Base-by-base conservation (phyloP, 2,797 vertebrate genomes). In the Enteromius radiatus region DNA sequence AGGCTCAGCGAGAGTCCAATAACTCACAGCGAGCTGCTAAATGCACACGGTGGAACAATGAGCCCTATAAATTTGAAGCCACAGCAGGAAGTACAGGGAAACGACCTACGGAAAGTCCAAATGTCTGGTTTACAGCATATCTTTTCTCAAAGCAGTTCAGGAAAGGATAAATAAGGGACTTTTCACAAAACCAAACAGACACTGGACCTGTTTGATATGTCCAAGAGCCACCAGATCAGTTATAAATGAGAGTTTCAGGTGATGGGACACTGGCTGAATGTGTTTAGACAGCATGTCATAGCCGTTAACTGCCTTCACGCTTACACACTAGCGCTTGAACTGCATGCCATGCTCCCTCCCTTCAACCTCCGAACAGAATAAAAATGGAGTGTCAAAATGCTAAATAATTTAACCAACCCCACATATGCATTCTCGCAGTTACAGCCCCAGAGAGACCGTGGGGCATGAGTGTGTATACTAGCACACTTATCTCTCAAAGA, bases 391-490 rank as follows among this genome's bases (percentile, higher is more conserved):
- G 63, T 80, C 47, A 63, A 63, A 49, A 76, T 47, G 59, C 86
- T 45, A 77, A 84, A 84, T 78, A 80, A 65, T 70, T 59, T 49
- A 73, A 67, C 85, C 69, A 78, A 69, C 54, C 47, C 41, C 5
- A 41, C 38, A 82, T 73, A 87, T 67, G 9, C 47, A 70, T 71
- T 87, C 52, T 81, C 54, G 74, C 54, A 43, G 43, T 83, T 68
- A 69, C 49, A 49, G 61, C 64, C 54, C 61, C 43, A 15, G 47
- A 5, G 45, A 80, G 85, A 71, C 63, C 76, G 43, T 64, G 31
- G 87, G 86, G 85, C 87, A 86, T 76, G 1, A 85, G 83, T 89
- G 82, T 85, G 84, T 89, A 85, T 84, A 82, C 86, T 86, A 89
- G 87, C 87, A 67, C 70, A 15, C 68, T 65, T 36, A 68, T 45